Conservation (phyloP, 2,113 vertebrate genomes). For the Gallinago paraguaiae region DNA sequence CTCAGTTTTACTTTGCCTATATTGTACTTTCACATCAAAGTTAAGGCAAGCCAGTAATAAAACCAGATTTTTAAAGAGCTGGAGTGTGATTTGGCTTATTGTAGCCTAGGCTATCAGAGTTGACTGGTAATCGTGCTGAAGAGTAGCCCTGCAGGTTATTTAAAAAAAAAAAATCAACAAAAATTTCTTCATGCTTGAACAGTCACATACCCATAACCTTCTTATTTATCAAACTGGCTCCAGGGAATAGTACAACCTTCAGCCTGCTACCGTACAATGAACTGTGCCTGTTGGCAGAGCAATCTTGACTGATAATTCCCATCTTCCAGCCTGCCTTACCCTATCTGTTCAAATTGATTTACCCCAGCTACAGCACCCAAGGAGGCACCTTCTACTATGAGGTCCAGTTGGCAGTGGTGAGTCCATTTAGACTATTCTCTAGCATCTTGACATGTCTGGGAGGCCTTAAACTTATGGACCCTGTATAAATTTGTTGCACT, state of each 20-base stretch:
- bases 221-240: constrained; percentile 57
- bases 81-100: constrained; percentile 29
- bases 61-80: constrained; percentile 25
- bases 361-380: not conserved
- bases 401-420: not conserved
- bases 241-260: constrained; percentile 40
- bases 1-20: constrained; percentile 63
- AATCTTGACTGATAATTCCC: constrained; percentile 47
- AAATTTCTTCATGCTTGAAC: constrained; percentile 59
- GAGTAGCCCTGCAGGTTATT: constrained; percentile 42
- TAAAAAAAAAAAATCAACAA: constrained; percentile 53
- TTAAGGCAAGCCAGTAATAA: constrained; percentile 43
- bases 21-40: constrained; percentile 38
- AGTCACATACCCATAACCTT: constrained; percentile 29
- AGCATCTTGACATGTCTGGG: not conserved
- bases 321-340: not conserved
- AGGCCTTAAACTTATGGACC: not conserved
- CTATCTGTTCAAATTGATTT: constrained; percentile 16
- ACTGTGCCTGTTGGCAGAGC: constrained; percentile 6
- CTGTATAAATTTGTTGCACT: not conserved
- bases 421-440: not conserved
- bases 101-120: constrained; percentile 12
- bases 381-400: not conserved
- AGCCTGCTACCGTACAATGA: not conserved
- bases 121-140: constrained; percentile 11